Evolutionary conservation across 2,113 vertebrate genomes (phyloP), one percentile per base, ranked within the genome.

Genomic region (Vidua macroura): DNA sequence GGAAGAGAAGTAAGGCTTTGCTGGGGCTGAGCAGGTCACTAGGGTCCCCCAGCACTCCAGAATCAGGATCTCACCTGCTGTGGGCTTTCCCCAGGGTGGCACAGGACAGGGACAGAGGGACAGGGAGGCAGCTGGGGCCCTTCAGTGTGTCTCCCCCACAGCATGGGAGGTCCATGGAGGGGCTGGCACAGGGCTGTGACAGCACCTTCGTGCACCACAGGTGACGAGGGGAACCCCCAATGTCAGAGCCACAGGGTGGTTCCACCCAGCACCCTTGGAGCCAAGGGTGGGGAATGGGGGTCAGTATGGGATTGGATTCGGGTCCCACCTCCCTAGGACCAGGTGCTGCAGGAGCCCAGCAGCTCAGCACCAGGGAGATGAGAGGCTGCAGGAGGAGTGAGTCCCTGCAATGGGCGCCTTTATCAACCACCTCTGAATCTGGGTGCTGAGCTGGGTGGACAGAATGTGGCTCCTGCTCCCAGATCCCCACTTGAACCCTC

Each of bases 1-100:
- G 91, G 97, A 98, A 75, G 98, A 98, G 84, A 98, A 98, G 98
- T 98, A 95, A 98, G 98, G 98, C 46, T 88, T 63, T 4, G 6
- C 10, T 0, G 2, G 56, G 56, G 33, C 49, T 56, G 18, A 37
- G 41, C 1, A 46, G 19, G 37, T 63, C 58, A 17, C 0, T 14
- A 37, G 31, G 62, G 49, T 56, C 10, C 49, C 62, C 41, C 19
- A 41, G 1, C 2, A 8, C 25, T 9, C 25, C 3, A 2, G 18
- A 37, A 62, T 12, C 0, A 2, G 46, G 37, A 31, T 41, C 48
- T 22, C 27, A 39, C 15, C 18, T 1, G 1, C 68, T 2, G 0
- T 14, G 64, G 48, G 74, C 8, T 62, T 53, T 60, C 35, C 44
- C 35, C 12, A 10, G 25, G 18, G 37, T 41, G 80, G 67, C 59